Conservation (phyloP, 2,888 invertebrate species). For the Drosophila dives region DNA sequence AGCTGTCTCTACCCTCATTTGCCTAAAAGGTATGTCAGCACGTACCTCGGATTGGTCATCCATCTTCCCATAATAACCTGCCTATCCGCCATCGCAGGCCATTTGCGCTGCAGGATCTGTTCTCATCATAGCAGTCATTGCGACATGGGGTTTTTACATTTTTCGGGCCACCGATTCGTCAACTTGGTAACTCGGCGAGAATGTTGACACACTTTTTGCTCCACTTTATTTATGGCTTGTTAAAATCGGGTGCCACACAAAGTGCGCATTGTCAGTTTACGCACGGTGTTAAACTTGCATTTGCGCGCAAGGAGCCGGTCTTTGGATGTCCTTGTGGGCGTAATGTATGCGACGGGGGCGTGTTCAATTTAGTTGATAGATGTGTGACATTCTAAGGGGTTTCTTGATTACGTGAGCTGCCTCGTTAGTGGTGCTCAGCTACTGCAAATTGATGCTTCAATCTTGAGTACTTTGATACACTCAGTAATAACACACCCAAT, state of each 20-base stretch:
- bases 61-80: constrained; percentile 21
- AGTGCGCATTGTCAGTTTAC: constrained; percentile 46
- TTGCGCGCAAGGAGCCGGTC: constrained; percentile 47
- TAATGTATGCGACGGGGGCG: constrained; percentile 58
- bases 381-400: constrained; percentile 55
- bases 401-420: constrained; percentile 43
- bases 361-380: constrained; percentile 73
- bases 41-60: constrained; percentile 59
- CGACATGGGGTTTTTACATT: constrained; percentile 2
- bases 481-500: neutral
- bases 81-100: constrained; percentile 12
- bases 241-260: constrained; percentile 39
- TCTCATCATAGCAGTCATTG: constrained; percentile 50
- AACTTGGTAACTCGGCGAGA: constrained; percentile 33
- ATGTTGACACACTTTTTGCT: constrained; percentile 57
- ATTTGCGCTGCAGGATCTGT: constrained; percentile 54
- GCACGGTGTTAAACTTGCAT: constrained; percentile 44
- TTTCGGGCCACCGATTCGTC: constrained; percentile 58
- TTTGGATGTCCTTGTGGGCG: constrained; percentile 15
- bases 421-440: constrained; percentile 37
- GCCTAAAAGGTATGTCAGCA: constrained; percentile 77
- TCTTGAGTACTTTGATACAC: neutral
- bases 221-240: constrained; percentile 67
- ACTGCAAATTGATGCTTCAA: constrained; percentile 48
- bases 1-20: constrained; percentile 78